These are phyloP conservation scores for Cantharis rustica DNA, from an alignment of 2,888 invertebrate species.

Conservation along the genomic window DNA sequence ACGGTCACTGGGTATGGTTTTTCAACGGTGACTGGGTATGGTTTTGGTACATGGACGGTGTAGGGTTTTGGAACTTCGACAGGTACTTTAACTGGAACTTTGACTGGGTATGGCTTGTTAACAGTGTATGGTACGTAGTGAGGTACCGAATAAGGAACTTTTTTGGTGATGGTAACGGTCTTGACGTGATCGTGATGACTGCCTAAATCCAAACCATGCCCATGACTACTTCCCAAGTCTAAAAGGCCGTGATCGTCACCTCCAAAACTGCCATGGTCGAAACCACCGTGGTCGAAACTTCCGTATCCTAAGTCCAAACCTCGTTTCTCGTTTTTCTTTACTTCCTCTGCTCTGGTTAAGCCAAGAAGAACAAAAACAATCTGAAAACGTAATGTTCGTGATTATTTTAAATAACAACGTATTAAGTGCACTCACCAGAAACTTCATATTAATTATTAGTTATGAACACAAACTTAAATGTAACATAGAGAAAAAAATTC, in stretches of 20 bases:
- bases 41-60: conserved; percentile 63
- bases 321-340: conserved; percentile 9
- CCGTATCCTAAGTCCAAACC: conserved; percentile 15
- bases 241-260: conserved; percentile 14
- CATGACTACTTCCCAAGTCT: conserved; percentile 21
- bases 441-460: neutral
- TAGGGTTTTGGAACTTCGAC: conserved; percentile 54
- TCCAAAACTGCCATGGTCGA: conserved; percentile 28
- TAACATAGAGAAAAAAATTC: neutral
- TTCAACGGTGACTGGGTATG: conserved; percentile 64
- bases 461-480: neutral
- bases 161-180: conserved; percentile 43
- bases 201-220: conserved; percentile 27
- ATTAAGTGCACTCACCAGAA: neutral
- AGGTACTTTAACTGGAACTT: conserved; percentile 53
- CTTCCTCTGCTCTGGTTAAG: neutral
- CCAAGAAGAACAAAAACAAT: conserved; percentile 4
- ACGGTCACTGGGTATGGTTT: conserved; percentile 56
- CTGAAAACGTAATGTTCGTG: neutral
- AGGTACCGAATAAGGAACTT: conserved; percentile 55
- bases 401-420: neutral
- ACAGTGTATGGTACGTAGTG: conserved; percentile 60
- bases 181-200: conserved; percentile 38
- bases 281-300: conserved; percentile 15
- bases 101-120: conserved; percentile 60